phyloP scores from a whole-genome alignment of 2,113 vertebrate genomes.

The Glaucomys volans region DNA sequence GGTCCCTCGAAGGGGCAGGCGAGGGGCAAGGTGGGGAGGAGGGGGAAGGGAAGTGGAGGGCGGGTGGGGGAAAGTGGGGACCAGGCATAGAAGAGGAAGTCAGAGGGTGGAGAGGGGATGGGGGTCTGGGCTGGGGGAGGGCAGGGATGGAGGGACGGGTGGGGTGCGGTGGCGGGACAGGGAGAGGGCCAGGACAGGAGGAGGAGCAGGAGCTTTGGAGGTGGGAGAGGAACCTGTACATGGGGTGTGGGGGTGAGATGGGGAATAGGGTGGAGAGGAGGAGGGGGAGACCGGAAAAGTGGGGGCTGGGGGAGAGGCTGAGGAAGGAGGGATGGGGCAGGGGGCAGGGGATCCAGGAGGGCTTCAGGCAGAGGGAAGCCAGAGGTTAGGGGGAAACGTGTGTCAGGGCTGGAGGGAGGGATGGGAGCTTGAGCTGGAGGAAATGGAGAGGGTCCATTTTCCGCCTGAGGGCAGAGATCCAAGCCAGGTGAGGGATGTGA shows the following conservation, averaged over 20 bases:
- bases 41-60: background rate
- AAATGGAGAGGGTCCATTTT: background rate
- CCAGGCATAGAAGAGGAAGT: background rate
- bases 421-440: too few relatives aligned
- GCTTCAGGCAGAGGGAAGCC: too few relatives aligned
- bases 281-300: background rate
- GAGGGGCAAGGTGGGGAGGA: background rate
- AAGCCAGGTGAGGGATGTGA: background rate
- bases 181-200: background rate
- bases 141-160: fast-evolving
- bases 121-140: too few relatives aligned
- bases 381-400: too few relatives aligned
- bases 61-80: too few relatives aligned
- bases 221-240: background rate
- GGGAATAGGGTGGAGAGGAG: background rate
- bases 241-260: background rate
- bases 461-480: fast-evolving
- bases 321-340: background rate
- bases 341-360: background rate
- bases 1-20: too few relatives aligned
- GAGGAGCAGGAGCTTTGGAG: background rate
- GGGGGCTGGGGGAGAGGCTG: background rate
- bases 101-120: too few relatives aligned
- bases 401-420: background rate
- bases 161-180: fast-evolving